Evolutionary conservation across 2,888 invertebrate genomes (phyloP), one percentile per base, ranked within the genome.

Genomic region (Cerastis leucographa): DNA sequence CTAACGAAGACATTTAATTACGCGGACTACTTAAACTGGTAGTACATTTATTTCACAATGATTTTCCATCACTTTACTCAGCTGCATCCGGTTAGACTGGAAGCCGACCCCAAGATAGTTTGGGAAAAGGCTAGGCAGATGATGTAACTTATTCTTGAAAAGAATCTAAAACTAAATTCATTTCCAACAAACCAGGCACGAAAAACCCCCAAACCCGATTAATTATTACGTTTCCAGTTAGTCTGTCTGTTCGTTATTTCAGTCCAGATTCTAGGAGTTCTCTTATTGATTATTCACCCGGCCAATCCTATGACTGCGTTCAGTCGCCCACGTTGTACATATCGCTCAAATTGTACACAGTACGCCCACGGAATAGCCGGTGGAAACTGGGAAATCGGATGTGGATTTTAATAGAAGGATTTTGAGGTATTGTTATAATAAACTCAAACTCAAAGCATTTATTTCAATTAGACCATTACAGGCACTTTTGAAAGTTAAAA

Each of bases 251-350:
- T 29, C 22, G 64, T 64, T 79, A 79, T 82, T 82, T 68, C 59
- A 71, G 59, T 71, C 66, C 46, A 46, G n/a, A 42, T 71, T 71
- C 35, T 75, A 79, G 56, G 46, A 81, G 81, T 59, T 64, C 22
- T 25, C 68, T n/a, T 71, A 83, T 83, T 75, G 83, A 82, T 75
- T 82, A 71, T 69, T 83, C 81, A 65, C 42, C 19, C 71, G 25
- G 59, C 70, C 71, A 78, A 73, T 70, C 73, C 69, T 70, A 74
- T 73, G 56, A 72, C 65, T 42, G 54, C 7, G 35, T 69, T 35
- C 19, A 69, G 35, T 56, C 61, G 61, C 54, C 68, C 72, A 72
- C 69, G 82, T 46, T 61, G n/a, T 61, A 12, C 11, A 40, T 29
- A 64, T 51, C 19, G 25, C 35, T 73, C 46, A 70, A 82, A 44